Evolutionary conservation across 2,888 invertebrate species (phyloP).

Genomic region (Meteorus cinctellus): DNA sequence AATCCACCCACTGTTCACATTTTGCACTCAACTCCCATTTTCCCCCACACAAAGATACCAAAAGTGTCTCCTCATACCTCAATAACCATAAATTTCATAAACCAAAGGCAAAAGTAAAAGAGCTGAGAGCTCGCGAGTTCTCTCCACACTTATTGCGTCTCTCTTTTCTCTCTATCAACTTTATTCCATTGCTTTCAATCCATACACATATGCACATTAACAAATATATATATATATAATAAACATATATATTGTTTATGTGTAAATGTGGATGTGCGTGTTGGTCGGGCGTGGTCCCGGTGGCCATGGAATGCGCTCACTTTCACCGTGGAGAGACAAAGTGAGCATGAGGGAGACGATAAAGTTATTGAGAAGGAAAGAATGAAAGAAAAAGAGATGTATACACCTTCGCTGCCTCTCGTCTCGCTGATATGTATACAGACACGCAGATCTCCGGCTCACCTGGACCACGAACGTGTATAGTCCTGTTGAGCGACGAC

Average conservation of each 20-base stretch:
- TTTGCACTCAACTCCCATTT: too few species aligned
- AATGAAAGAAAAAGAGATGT: slow-evolving; percentile 17
- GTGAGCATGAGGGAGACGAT: slow-evolving; percentile 45
- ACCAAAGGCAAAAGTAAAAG: background rate
- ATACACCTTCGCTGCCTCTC: slow-evolving; percentile 36
- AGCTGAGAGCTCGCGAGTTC: background rate
- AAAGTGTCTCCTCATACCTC: background rate
- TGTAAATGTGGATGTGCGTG: slow-evolving; percentile 57
- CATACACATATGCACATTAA: background rate
- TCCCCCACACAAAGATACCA: too few species aligned
- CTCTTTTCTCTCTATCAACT: background rate
- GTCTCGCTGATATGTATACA: slow-evolving; percentile 27
- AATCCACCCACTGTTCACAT: too few species aligned
- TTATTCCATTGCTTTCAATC: background rate
- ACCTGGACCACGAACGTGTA: slow-evolving; percentile 30
- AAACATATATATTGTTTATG: slow-evolving; percentile 31
- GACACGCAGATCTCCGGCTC: slow-evolving; percentile 32
- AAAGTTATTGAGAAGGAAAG: slow-evolving; percentile 8
- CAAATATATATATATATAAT: slow-evolving; percentile 16
- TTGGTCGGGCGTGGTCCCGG: slow-evolving; percentile 72
- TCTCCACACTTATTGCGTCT: background rate
- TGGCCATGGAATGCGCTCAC: slow-evolving; percentile 74
- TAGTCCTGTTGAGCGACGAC: slow-evolving; percentile 25
- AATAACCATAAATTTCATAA: background rate
- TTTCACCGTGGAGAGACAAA: slow-evolving; percentile 69